Conservation (phyloP, 2,113 vertebrate genomes). For the Python bivittatus region DNA sequence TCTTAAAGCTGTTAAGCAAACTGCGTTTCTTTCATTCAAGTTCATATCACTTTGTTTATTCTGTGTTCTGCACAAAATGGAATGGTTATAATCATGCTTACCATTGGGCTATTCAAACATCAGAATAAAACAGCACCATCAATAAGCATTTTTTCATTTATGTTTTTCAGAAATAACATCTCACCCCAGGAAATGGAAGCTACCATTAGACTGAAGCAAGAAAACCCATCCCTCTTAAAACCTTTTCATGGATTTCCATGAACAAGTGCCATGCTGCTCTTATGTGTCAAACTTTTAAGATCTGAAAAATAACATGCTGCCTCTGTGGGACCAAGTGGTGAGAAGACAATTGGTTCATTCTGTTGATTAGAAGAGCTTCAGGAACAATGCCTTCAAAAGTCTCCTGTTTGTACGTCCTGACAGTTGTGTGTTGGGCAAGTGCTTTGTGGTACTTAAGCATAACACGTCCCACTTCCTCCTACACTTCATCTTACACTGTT, state of each 20-base stretch:
- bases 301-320: conserved; percentile 80
- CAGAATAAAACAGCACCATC: conserved; percentile 9
- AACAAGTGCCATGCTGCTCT: conserved; percentile 44
- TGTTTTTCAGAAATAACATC: conserved; percentile 76
- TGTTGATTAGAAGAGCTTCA: conserved; percentile 75
- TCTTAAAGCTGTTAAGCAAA: neutral
- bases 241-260: conserved; percentile 46
- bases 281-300: conserved; percentile 63
- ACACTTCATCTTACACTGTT: conserved; percentile 86
- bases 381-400: conserved; percentile 97
- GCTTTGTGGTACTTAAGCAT: conserved; percentile 96
- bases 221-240: conserved; percentile 49
- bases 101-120: neutral
- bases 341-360: conserved; percentile 73
- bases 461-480: conserved; percentile 89
- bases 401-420: conserved; percentile 95
- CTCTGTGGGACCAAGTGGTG: conserved; percentile 68
- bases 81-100: neutral
- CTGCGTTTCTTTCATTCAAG: neutral
- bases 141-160: conserved; percentile 57
- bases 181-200: conserved; percentile 64
- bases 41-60: neutral
- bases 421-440: conserved; percentile 97
- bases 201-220: conserved; percentile 41
- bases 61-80: neutral